Evolutionary conservation across 2,888 invertebrate species (phyloP).

Genomic region (Lacanobia oleracea): DNA sequence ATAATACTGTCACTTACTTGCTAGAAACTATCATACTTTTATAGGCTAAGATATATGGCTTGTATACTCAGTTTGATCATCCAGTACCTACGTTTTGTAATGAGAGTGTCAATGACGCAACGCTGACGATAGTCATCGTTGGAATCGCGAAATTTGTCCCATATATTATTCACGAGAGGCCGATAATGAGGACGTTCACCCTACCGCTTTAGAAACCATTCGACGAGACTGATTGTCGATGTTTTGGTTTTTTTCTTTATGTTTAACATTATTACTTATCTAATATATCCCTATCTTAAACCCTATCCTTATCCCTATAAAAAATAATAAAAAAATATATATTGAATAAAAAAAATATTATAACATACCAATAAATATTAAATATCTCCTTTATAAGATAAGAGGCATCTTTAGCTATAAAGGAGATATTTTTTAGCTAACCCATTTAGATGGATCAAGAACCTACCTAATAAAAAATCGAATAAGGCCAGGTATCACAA

Average conservation of each 20-base stretch:
- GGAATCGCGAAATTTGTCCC: conserved; percentile 84
- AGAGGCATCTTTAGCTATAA: too few species aligned
- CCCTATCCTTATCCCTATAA: too few species aligned
- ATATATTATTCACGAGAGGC: conserved; percentile 86
- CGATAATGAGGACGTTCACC: conserved; percentile 87
- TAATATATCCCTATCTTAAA: too few species aligned
- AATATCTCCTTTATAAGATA: neutral
- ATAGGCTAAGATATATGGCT: neutral
- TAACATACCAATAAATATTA: too few species aligned
- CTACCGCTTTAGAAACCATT: conserved; percentile 73
- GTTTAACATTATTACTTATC: too few species aligned
- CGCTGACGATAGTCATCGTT: conserved; percentile 76
- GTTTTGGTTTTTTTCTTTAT: conserved; percentile 33
- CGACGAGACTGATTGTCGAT: conserved; percentile 70
- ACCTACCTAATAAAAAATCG: too few species aligned
- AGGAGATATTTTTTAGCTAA: too few species aligned
- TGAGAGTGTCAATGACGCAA: conserved; percentile 51
- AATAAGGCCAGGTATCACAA: too few species aligned
- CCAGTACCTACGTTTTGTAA: conserved; percentile 41
- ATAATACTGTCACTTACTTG: conserved; percentile 11
- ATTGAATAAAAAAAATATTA: too few species aligned
- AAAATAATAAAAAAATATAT: too few species aligned
- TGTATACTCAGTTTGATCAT: conserved; percentile 2
- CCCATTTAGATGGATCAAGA: too few species aligned
- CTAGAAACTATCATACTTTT: conserved; percentile 16